Evolutionary conservation across 2,113 vertebrate species (phyloP).

Genomic region (Pyxicephalus adspersus): DNA sequence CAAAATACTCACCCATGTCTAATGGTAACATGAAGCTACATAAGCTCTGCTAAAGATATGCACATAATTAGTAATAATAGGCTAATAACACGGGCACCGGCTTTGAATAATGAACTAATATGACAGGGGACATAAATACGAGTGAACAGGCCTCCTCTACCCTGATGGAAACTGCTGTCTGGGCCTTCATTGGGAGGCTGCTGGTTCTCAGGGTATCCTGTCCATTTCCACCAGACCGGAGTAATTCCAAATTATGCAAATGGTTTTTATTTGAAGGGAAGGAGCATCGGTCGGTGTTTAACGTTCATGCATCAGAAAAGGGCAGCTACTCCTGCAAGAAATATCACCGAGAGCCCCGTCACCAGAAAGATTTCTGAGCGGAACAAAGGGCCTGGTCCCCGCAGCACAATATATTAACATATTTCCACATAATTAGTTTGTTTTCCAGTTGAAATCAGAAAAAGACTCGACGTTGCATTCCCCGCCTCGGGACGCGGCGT

Average conservation of each 20-base stretch:
- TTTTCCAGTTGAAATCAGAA: slow-evolving; percentile 99
- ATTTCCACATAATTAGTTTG: slow-evolving; percentile 99
- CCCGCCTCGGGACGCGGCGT: slow-evolving; percentile 79
- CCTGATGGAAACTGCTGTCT: not conserved
- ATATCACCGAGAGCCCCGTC: slow-evolving; percentile 81
- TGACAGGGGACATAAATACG: slow-evolving; percentile 13
- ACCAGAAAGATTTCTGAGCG: slow-evolving; percentile 79
- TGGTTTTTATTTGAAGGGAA: slow-evolving; percentile 84
- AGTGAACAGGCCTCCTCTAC: not conserved
- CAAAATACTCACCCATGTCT: not conserved
- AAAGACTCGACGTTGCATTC: slow-evolving; percentile 87
- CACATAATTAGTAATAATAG: slow-evolving; percentile 1
- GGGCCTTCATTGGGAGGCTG: slow-evolving; percentile 16
- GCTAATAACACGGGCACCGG: not conserved
- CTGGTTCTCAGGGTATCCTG: slow-evolving; percentile 72
- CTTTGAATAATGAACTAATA: not conserved
- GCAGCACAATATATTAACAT: slow-evolving; percentile 96
- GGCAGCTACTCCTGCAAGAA: slow-evolving; percentile 96
- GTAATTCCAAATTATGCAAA: slow-evolving; percentile 93
- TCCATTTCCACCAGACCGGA: slow-evolving; percentile 79
- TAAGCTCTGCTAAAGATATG: slow-evolving; percentile 9
- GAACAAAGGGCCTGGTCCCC: slow-evolving; percentile 80
- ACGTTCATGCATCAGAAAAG: slow-evolving; percentile 96
- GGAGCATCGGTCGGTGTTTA: slow-evolving; percentile 85
- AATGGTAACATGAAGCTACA: not conserved